A percentile compares a stretch with the other conserved stretches of the same genome.
These are phyloP conservation scores for Caenorhabditis doughertyi DNA, from an alignment of 2,888 invertebrate species.

Conservation along the genomic window DNA sequence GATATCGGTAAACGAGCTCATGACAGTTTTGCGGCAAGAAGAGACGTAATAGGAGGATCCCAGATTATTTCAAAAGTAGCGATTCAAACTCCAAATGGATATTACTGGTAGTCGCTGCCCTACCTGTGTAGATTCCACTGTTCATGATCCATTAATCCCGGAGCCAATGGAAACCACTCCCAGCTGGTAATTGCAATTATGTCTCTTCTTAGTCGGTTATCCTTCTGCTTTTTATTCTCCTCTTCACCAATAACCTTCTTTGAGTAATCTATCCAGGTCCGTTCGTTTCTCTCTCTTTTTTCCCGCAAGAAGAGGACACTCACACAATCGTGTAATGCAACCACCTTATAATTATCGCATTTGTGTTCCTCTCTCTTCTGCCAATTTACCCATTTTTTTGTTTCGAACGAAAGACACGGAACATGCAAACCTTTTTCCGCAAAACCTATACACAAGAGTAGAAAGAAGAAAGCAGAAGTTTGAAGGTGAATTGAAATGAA, in stretches of 20 bases:
- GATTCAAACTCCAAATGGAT: no score
- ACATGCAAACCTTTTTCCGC: slow-evolving; percentile 15
- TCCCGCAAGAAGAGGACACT: slow-evolving; percentile 1
- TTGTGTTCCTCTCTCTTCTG: slow-evolving; percentile 10
- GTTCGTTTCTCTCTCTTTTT: slow-evolving; percentile 13
- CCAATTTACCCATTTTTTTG: slow-evolving; percentile 31
- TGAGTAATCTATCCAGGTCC: slow-evolving; percentile 35
- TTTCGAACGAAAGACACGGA: slow-evolving; percentile 1
- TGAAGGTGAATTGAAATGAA: slow-evolving; percentile 41
- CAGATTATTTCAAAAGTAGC: no score
- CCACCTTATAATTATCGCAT: slow-evolving; percentile 60
- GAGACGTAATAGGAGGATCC: no score
- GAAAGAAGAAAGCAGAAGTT: neutral
- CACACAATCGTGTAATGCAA: slow-evolving; percentile 21
- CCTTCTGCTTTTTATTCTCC: neutral
- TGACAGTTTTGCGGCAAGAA: no score
- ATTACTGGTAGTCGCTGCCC: no score
- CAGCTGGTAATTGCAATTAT: slow-evolving; percentile 28
- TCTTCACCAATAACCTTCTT: neutral
- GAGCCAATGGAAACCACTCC: slow-evolving; percentile 18
- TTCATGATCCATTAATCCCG: slow-evolving; percentile 10
- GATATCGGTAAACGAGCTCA: no score
- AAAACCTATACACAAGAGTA: slow-evolving; percentile 11
- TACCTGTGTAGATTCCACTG: neutral
- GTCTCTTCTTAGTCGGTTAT: neutral